Conservation (phyloP, 2,888 invertebrate genomes). For the Clitarchus hookeri region DNA sequence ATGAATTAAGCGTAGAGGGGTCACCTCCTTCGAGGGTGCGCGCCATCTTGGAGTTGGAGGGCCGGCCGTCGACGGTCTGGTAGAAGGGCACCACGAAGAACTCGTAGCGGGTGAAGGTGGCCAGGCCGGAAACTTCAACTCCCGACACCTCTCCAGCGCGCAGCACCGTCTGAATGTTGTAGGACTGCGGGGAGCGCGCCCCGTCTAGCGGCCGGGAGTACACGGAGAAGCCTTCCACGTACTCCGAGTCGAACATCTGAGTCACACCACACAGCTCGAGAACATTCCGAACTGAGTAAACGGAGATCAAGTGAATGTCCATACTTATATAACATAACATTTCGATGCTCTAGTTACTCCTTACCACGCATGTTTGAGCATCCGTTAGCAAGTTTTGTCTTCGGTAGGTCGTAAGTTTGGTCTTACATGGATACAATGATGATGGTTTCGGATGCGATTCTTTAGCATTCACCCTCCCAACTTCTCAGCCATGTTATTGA, state of each 20-base stretch:
- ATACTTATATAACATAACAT: no score
- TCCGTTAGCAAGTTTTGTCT: no score
- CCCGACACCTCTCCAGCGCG: conserved; percentile 79
- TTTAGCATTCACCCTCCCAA: no score
- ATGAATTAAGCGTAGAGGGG: background rate
- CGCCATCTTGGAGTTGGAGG: conserved; percentile 81
- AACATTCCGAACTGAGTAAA: no score
- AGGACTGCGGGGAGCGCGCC: conserved; percentile 59
- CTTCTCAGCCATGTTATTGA: no score
- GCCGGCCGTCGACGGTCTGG: conserved; percentile 84
- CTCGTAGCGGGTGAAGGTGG: conserved; percentile 86
- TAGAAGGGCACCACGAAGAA: conserved; percentile 92
- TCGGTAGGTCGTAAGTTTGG: no score
- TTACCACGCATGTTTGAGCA: no score
- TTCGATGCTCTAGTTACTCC: no score
- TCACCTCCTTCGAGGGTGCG: conserved; percentile 86
- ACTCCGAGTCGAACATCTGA: conserved; percentile 72
- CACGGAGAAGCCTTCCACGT: conserved; percentile 82
- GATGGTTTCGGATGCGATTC: no score
- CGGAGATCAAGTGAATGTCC: no score
- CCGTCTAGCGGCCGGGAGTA: conserved; percentile 74
- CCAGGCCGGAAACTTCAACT: conserved; percentile 77
- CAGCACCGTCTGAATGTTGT: conserved; percentile 78
- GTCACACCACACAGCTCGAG: conserved; percentile 16
- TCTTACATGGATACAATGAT: no score